Base-by-base conservation (phyloP, 2,888 invertebrate genomes). In the Caenorhabditis zanzibari region DNA sequence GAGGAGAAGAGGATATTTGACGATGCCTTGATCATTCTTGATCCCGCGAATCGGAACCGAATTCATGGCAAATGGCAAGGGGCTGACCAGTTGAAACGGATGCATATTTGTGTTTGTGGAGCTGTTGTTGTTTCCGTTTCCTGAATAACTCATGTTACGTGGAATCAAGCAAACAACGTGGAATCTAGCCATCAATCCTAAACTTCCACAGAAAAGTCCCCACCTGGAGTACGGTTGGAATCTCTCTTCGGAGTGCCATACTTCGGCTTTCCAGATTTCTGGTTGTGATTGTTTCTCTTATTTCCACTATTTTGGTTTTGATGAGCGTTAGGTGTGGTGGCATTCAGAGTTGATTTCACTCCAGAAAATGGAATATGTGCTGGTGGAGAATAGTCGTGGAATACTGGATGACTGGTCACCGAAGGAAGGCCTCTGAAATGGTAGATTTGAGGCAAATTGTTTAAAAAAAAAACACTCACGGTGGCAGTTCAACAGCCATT, bases 1-100 rank as follows among this genome's bases (percentile, higher is more conserved):
- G 80, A 93, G 92, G 9, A 93, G 89, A 49, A 92, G 89, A 5
- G 93, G 93, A 77, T 92, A 93, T 64, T 76, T 81, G 32, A 81
- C 81, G 7, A 58, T 14, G 0, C 84, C 84, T 22, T 59, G 19
- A 26, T 81, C 81, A 26, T 59, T 81, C 10, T 28, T 56, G 22
- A 81, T 81, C 35, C 84, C 84, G 1, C 66, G 64, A 41, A 84
- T 81, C n/a, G 76, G 81, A 19, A 84, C 84, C 2, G 76, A 59
- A 12, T 73, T 58, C 10, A 44, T 35, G 6, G 69, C 61, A 10
- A 68, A 58, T n/a, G 84, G 63, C 14, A 66, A 54, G 7, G 80
- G 73, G 44, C 68, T 81, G 56, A 84, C 76, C 56, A 75, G 24
- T 32, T 79, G 63, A 68, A 83, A 83, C 3, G 47, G 56, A 9